phyloP scores from a whole-genome alignment of 92 coral and sea anemone genomes.

The Micromussa lordhowensis region DNA sequence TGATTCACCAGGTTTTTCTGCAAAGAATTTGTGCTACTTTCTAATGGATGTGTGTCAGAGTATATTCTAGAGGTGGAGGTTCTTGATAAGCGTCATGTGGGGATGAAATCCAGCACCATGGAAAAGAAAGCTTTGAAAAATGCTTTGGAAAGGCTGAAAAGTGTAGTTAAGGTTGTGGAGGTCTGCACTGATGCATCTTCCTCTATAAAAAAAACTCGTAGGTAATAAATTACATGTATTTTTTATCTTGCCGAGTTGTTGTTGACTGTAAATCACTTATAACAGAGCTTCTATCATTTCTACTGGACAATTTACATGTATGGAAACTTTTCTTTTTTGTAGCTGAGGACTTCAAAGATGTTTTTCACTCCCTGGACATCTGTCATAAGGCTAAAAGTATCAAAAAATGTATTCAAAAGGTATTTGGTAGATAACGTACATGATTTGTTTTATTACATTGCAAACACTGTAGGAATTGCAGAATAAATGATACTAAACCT shows the following conservation, averaged over 20 bases:
- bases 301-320: slow-evolving; percentile 9
- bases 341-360: slow-evolving; percentile 18
- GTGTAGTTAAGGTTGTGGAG: background rate
- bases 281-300: background rate
- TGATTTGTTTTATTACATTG: background rate
- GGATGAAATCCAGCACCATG: slow-evolving; percentile 34
- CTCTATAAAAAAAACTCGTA: slow-evolving; percentile 11
- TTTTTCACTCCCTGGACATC: slow-evolving; percentile 26
- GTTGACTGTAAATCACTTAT: background rate
- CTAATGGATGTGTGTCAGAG: background rate
- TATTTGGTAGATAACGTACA: background rate
- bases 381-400: slow-evolving; percentile 36
- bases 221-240: slow-evolving; percentile 5
- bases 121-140: slow-evolving; percentile 18
- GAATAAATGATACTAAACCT: too few species aligned
- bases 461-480: too few species aligned
- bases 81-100: slow-evolving; percentile 20
- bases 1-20: slow-evolving; percentile 67
- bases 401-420: slow-evolving; percentile 40
- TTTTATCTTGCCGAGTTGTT: background rate
- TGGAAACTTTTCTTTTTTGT: background rate
- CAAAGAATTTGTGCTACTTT: background rate
- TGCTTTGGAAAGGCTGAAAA: slow-evolving; percentile 9
- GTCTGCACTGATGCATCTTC: slow-evolving; percentile 38
- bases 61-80: slow-evolving; percentile 23